These are phyloP conservation scores for Drosophila bipectinata DNA, from an alignment of 1,140 invertebrate species.

Conservation along the genomic window DNA sequence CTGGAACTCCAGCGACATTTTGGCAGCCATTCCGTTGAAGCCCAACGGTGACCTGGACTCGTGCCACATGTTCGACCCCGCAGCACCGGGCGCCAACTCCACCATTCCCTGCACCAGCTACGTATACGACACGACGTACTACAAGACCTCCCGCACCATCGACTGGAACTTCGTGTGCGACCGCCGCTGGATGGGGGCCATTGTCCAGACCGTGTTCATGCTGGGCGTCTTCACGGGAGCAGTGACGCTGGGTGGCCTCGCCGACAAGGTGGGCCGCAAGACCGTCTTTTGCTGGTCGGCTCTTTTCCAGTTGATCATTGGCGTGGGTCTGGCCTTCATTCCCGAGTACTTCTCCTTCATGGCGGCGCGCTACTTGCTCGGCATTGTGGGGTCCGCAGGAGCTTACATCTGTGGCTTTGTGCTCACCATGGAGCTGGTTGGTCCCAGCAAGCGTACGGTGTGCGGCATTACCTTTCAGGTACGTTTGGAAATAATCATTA, in stretches of 20 bases:
- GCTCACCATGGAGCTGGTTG: slow-evolving; percentile 94
- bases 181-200: slow-evolving; percentile 90
- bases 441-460: slow-evolving; percentile 90
- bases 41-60: slow-evolving; percentile 84
- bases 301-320: slow-evolving; percentile 89
- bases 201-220: slow-evolving; percentile 93
- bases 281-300: slow-evolving; percentile 91
- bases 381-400: slow-evolving; percentile 92
- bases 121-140: slow-evolving; percentile 89
- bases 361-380: slow-evolving; percentile 89
- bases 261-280: slow-evolving; percentile 94
- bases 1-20: slow-evolving; percentile 85
- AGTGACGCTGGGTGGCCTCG: slow-evolving; percentile 92
- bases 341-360: slow-evolving; percentile 91
- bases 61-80: slow-evolving; percentile 85
- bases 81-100: slow-evolving; percentile 82
- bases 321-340: slow-evolving; percentile 89
- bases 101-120: slow-evolving; percentile 86
- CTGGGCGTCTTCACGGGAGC: slow-evolving; percentile 95
- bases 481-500: neutral
- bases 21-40: slow-evolving; percentile 85
- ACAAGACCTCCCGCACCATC: slow-evolving; percentile 88
- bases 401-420: slow-evolving; percentile 94
- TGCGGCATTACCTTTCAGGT: slow-evolving; percentile 92
- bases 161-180: slow-evolving; percentile 95